A percentile compares a stretch with the other conserved stretches of the same genome.
Evolutionary conservation across 2,797 vertebrate genomes (phyloP).

Genomic region (Phataginus tetradactyla): DNA sequence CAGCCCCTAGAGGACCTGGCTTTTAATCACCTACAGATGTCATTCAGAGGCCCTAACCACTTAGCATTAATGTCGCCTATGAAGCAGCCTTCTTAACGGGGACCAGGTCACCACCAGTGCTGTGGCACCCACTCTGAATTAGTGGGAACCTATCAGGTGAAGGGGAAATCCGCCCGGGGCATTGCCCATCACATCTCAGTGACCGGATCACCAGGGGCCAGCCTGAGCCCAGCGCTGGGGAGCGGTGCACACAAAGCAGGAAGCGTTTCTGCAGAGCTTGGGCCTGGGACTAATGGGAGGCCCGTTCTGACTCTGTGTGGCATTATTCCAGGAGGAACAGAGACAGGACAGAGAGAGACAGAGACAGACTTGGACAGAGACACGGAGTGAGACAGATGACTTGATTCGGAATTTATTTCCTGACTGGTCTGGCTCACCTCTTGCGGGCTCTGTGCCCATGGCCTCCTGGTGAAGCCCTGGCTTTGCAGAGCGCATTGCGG

Average conservation of each 20-base stretch:
- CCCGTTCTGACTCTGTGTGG: no score
- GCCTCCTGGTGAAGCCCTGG: no score
- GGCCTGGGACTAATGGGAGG: no score
- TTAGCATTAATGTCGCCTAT: no score
- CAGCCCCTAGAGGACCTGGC: neutral
- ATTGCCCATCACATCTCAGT: conserved; percentile 90
- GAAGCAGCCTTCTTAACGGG: neutral
- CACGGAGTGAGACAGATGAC: neutral
- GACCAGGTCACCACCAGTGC: neutral
- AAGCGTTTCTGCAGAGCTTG: no score
- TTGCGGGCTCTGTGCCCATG: accelerated
- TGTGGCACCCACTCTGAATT: conserved; percentile 84
- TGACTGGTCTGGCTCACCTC: neutral
- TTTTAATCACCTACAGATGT: neutral
- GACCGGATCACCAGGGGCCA: conserved; percentile 86
- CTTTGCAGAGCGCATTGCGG: no score
- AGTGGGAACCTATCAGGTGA: conserved; percentile 83
- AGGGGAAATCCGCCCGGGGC: conserved; percentile 83
- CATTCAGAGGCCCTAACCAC: no score
- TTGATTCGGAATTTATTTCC: neutral
- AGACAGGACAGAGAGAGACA: neutral
- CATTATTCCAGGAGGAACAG: neutral
- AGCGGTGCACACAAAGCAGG: no score
- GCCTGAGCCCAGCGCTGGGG: no score
- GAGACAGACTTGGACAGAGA: no score